phyloP scores from a whole-genome alignment of 2,797 vertebrate species.

The Chiloscyllium punctatum region DNA sequence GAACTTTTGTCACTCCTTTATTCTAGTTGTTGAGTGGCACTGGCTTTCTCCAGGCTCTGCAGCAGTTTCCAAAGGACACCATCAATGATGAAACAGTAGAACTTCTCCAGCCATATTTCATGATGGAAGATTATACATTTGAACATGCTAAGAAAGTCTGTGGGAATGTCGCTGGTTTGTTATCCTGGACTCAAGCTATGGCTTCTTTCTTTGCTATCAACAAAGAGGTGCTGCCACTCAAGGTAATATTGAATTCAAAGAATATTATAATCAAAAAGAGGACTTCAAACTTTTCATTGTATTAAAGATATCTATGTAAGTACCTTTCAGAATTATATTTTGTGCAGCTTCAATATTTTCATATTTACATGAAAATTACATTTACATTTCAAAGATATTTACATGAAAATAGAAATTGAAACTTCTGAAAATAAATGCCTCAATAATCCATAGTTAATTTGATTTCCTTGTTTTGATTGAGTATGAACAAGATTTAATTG shows the following conservation, averaged over 20 bases:
- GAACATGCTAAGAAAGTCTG: constrained; percentile 61
- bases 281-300: neutral
- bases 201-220: constrained; percentile 61
- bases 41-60: constrained; percentile 56
- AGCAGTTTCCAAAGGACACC: constrained; percentile 61
- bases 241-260: constrained; percentile 51
- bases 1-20: constrained; percentile 40
- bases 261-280: neutral
- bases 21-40: constrained; percentile 63
- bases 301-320: neutral
- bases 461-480: neutral
- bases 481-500: neutral
- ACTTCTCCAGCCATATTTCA: constrained; percentile 62
- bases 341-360: neutral
- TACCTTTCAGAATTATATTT: neutral
- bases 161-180: constrained; percentile 64
- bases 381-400: neutral
- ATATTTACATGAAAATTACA: neutral
- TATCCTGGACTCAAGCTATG: constrained; percentile 68
- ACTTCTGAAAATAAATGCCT: neutral
- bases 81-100: constrained; percentile 66
- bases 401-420: neutral
- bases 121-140: constrained; percentile 62
- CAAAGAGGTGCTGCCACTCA: constrained; percentile 62
- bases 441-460: neutral